A percentile compares a stretch with the other conserved stretches of the same genome.
Evolutionary conservation across 2,888 invertebrate species (phyloP).

Genomic region (Boloria euphrosyne): DNA sequence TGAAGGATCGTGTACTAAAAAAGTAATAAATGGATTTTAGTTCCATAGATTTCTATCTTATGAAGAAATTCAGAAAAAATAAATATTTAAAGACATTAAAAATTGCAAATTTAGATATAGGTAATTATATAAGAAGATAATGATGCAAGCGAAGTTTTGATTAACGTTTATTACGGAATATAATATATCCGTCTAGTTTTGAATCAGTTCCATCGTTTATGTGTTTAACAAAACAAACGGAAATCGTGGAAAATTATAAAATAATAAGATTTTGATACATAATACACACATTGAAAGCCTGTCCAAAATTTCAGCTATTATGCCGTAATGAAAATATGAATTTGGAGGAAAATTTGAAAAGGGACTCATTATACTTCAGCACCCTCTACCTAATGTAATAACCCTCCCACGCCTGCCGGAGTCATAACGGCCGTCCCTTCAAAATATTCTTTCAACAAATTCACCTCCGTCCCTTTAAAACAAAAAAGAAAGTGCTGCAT

Average conservation of each 20-base stretch:
- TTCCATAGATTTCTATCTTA: too few species aligned
- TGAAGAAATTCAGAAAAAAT: too few species aligned
- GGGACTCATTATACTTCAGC: conserved; percentile 72
- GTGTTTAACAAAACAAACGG: conserved; percentile 2
- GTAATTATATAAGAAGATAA: background rate
- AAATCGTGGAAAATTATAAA: conserved; percentile 13
- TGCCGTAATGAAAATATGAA: conserved; percentile 60
- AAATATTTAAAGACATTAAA: too few species aligned
- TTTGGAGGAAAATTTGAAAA: conserved; percentile 66
- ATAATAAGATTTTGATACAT: conserved; percentile 9
- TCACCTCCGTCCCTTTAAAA: conserved; percentile 63
- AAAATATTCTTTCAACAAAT: conserved; percentile 75
- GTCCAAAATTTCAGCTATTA: conserved; percentile 48
- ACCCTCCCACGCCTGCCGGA: conserved; percentile 68
- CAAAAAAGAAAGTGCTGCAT: conserved; percentile 79
- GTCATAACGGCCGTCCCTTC: conserved; percentile 70
- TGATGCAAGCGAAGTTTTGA: background rate
- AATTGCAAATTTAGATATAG: too few species aligned
- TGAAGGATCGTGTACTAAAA: too few species aligned
- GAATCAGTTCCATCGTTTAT: background rate
- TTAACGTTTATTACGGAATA: background rate
- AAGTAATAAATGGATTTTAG: too few species aligned
- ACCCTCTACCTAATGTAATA: conserved; percentile 68
- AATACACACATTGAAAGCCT: conserved; percentile 26
- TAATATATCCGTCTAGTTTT: background rate